Base-by-base conservation (phyloP, 2,888 invertebrate species). In the Amiota mariae region DNA sequence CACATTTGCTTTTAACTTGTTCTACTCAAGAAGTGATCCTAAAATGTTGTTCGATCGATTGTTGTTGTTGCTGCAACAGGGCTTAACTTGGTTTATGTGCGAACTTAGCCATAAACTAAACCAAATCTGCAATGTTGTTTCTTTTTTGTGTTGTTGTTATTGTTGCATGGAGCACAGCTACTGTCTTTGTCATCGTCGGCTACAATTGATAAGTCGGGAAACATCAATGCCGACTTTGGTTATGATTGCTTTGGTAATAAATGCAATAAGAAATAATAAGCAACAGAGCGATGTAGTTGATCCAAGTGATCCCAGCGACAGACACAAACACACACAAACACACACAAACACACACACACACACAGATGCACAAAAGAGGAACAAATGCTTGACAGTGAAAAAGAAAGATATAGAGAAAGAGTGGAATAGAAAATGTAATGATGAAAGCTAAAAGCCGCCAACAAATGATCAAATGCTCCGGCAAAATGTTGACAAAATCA, bases 191-290 rank as follows among this genome's bases (percentile, higher is more conserved):
- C 24, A 24, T 24, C 36, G 36, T 73, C 67, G 71, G 57, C 71
- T 24, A 46, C 51, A 68, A 68, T 68, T 68, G 67, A 68, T 54
- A 48, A 49, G 54, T 76, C 80, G 81, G 75, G 48, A 71, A 36
- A 83, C 77, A 80, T 83, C 83, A 83, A 81, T 79, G 75, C 86
- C 81, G 84, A 81, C 81, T 85, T 80, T 85, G 86, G 83, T 87
- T 86, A 87, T 87, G 86, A 87, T 87, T 86, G 85, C 83, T 36
- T 36, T 80, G 87, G 80, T 85, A 85, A 85, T 87, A 86, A 85
- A 87, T 87, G 85, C 87, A 85, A 87, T 84, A 84, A 83, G 82
- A 87, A 85, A 87, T 85, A 87, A 87, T 86, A 86, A 87, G 86
- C 81, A 87, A 73, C 66, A 68, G 75, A 63, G 64, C 46, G 72